These are phyloP conservation scores for Agrypnia vestita DNA, from an alignment of 1,140 invertebrate genomes.

Conservation along the genomic window DNA sequence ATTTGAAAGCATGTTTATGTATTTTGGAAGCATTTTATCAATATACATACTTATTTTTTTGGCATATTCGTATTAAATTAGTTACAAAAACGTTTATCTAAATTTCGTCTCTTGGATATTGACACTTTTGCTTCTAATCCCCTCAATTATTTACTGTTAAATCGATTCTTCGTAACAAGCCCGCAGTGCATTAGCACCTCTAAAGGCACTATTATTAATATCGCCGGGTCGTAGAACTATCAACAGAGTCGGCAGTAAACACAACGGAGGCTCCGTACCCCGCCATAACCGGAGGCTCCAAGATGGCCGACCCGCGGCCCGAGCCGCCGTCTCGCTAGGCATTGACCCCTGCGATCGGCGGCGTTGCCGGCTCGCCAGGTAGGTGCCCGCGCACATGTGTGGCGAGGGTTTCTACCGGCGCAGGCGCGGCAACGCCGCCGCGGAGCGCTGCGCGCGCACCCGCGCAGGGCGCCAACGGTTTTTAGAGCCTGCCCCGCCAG, in stretches of 20 bases:
- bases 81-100: no score
- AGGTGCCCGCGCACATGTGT: conserved; percentile 35
- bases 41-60: no score
- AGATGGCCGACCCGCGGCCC: conserved; percentile 30
- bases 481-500: conserved; percentile 1
- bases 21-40: no score
- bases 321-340: conserved; percentile 45
- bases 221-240: conserved; percentile 24
- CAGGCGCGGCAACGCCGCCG: conserved; percentile 16
- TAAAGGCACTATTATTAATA: conserved; percentile 29
- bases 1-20: no score
- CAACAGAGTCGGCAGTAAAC: conserved; percentile 28
- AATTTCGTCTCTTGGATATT: no score
- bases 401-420: not conserved
- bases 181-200: conserved; percentile 30
- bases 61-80: no score
- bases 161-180: conserved; percentile 6
- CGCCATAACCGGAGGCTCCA: conserved; percentile 30
- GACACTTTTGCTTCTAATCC: no score
- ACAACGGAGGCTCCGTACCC: conserved; percentile 37
- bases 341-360: conserved; percentile 27
- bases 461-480: conserved; percentile 43
- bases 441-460: conserved; percentile 22
- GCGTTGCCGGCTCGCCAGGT: conserved; percentile 32
- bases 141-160: no score